Evolutionary conservation across 2,113 vertebrate species (phyloP).

Genomic region (Sardina pilchardus): DNA sequence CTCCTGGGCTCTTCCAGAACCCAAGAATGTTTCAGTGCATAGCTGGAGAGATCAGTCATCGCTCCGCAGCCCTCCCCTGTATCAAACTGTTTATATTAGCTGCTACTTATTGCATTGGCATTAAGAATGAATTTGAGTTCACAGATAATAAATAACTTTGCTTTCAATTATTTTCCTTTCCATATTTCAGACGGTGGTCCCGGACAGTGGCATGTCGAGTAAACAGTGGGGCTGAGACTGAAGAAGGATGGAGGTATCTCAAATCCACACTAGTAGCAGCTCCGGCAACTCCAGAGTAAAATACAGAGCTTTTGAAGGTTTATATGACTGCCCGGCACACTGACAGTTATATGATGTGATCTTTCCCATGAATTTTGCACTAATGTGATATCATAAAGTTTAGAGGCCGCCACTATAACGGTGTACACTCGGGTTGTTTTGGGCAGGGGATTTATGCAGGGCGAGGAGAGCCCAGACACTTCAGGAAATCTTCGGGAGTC

Average conservation of each 20-base stretch:
- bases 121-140: conserved; percentile 48
- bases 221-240: conserved; percentile 37
- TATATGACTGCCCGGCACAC: conserved; percentile 38
- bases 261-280: conserved; percentile 38
- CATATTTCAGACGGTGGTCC: conserved; percentile 31
- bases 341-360: conserved; percentile 41
- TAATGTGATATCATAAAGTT: conserved; percentile 40
- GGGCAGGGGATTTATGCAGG: background rate
- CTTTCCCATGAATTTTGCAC: conserved; percentile 40
- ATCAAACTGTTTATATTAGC: conserved; percentile 62
- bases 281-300: conserved; percentile 33
- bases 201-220: conserved; percentile 45
- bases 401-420: conserved; percentile 10
- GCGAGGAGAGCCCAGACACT: background rate
- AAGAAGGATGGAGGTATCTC: conserved; percentile 10
- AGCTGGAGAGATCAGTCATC: conserved; percentile 70
- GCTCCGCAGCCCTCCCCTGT: conserved; percentile 51
- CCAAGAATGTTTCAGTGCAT: conserved; percentile 68
- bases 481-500: background rate
- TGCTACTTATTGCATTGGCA: conserved; percentile 68
- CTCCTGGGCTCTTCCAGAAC: conserved; percentile 73
- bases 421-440: conserved; percentile 6
- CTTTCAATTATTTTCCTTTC: conserved; percentile 54
- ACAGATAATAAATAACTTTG: conserved; percentile 58
- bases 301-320: conserved; percentile 40